A percentile compares a stretch with the other conserved stretches of the same genome.
Conservation (phyloP, 2,797 vertebrate species). For the Arrhamphus sclerolepis region DNA sequence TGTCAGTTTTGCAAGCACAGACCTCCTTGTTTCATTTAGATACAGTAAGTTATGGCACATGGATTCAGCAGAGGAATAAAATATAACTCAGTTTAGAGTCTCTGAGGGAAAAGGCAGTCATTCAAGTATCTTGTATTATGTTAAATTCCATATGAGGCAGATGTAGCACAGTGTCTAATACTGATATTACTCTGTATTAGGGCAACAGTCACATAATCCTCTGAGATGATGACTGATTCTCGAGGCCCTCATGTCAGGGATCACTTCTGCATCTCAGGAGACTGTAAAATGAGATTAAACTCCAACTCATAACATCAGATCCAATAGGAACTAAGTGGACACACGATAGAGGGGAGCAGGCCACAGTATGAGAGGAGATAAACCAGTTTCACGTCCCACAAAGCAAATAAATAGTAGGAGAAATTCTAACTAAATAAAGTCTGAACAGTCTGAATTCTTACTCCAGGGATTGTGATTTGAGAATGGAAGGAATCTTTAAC, state of each 20-base stretch:
- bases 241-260: slow-evolving; percentile 34
- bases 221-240: slow-evolving; percentile 45
- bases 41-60: slow-evolving; percentile 42
- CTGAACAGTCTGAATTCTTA: slow-evolving; percentile 9
- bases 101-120: slow-evolving; percentile 60
- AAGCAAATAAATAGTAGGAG: background rate
- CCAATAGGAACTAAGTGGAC: slow-evolving; percentile 13
- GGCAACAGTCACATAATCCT: slow-evolving; percentile 51
- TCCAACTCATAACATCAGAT: slow-evolving; percentile 16
- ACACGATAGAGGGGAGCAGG: slow-evolving; percentile 13
- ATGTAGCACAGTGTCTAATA: slow-evolving; percentile 47
- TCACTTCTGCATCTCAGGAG: slow-evolving; percentile 37
- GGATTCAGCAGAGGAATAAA: slow-evolving; percentile 62
- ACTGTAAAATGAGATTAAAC: slow-evolving; percentile 42
- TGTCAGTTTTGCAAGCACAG: slow-evolving; percentile 36
- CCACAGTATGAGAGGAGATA: background rate
- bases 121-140: slow-evolving; percentile 41
- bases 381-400: slow-evolving; percentile 11
- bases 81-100: slow-evolving; percentile 59
- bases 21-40: slow-evolving; percentile 63
- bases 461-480: slow-evolving; percentile 15
- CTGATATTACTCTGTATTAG: slow-evolving; percentile 51
- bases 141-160: slow-evolving; percentile 44
- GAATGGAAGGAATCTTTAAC: slow-evolving; percentile 42
- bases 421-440: slow-evolving; percentile 24